Evolutionary conservation across 2,797 vertebrate genomes (phyloP).

Genomic region (Enteromius afrohamiltoni): DNA sequence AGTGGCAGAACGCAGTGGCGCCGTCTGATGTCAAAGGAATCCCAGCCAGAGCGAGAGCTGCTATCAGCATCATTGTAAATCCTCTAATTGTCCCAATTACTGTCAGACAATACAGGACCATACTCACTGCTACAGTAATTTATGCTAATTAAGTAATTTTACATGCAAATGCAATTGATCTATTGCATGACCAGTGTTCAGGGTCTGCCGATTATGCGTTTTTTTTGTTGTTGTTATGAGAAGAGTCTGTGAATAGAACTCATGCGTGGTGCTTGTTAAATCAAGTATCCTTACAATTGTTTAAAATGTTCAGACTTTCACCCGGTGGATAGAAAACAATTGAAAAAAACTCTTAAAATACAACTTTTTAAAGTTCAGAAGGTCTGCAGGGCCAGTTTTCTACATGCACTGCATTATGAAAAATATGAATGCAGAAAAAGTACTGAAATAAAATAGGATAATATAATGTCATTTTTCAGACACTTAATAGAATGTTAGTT

Average conservation of each 20-base stretch:
- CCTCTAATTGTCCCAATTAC: neutral
- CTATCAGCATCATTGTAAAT: neutral
- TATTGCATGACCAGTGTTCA: neutral
- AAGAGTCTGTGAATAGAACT: neutral
- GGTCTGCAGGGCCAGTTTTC: neutral
- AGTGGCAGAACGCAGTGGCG: neutral
- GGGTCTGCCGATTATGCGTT: no score
- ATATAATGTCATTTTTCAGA: no score
- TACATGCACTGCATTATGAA: neutral
- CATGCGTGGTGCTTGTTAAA: neutral
- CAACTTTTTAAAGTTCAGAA: neutral
- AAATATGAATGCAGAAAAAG: no score
- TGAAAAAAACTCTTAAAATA: neutral
- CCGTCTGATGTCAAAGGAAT: neutral
- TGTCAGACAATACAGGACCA: constrained; percentile 10
- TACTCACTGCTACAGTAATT: neutral
- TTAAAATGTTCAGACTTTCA: neutral
- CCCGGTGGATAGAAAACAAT: neutral
- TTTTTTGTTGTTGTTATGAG: neutral
- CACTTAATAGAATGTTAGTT: no score
- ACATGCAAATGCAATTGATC: constrained; percentile 7
- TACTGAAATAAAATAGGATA: no score
- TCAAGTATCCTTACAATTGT: neutral
- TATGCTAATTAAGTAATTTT: neutral
- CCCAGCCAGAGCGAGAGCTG: neutral